These are phyloP conservation scores for Coecobrya sp. DNA, from an alignment of 2,888 invertebrate species.

Conservation along the genomic window DNA sequence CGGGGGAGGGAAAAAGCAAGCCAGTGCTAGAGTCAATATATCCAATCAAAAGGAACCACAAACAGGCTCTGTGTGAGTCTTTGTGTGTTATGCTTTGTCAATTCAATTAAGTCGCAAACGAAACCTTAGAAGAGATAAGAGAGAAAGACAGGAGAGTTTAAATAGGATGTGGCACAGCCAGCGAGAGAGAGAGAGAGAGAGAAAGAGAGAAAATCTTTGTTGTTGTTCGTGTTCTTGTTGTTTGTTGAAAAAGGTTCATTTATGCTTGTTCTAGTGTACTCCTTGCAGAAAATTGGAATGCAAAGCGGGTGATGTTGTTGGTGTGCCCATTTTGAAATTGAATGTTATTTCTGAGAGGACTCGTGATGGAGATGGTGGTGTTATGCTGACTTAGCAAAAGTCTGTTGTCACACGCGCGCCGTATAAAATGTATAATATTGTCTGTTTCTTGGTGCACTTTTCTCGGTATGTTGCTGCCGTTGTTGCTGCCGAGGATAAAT, in stretches of 20 bases:
- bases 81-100: slow-evolving; percentile 67
- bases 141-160: slow-evolving; percentile 53
- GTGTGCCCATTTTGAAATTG: slow-evolving; percentile 78
- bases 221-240: slow-evolving; percentile 40
- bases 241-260: slow-evolving; percentile 65
- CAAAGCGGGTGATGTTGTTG: slow-evolving; percentile 58
- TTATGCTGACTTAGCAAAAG: slow-evolving; percentile 18
- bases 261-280: slow-evolving; percentile 39
- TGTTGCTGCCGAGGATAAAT: neutral
- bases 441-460: slow-evolving; percentile 8
- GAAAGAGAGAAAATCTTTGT: slow-evolving; percentile 24
- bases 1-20: neutral
- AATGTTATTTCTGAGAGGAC: slow-evolving; percentile 61
- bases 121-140: slow-evolving; percentile 55
- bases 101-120: slow-evolving; percentile 73
- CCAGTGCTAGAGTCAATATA: slow-evolving; percentile 51
- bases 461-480: slow-evolving; percentile 12
- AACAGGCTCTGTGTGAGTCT: slow-evolving; percentile 39
- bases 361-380: slow-evolving; percentile 26
- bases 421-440: neutral
- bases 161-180: slow-evolving; percentile 30
- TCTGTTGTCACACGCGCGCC: slow-evolving; percentile 42
- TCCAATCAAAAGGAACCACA: slow-evolving; percentile 64
- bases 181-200: neutral
- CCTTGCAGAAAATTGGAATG: slow-evolving; percentile 75